Conservation (phyloP, 2,888 invertebrate species). For the Cantharis lateralis region DNA sequence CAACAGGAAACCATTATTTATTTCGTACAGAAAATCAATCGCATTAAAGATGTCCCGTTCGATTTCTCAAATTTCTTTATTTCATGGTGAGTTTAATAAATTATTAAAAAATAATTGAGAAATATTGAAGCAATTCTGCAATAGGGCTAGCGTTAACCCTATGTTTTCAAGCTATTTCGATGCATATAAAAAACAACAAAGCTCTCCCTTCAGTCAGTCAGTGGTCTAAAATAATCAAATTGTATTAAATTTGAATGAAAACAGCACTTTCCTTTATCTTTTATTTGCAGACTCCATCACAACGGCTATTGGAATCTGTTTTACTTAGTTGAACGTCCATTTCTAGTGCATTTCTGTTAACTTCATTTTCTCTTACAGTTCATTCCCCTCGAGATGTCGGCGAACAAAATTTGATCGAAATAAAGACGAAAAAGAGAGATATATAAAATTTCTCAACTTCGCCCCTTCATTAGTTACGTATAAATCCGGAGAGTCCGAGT, state of each 20-base stretch:
- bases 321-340: constrained; percentile 18
- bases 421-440: constrained; percentile 17
- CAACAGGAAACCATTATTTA: too few species aligned
- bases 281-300: constrained; percentile 18
- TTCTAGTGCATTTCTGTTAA: constrained; percentile 23
- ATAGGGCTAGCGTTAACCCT: not conserved
- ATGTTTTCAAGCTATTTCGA: not conserved
- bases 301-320: constrained; percentile 16
- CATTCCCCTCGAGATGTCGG: constrained; percentile 16
- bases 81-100: too few species aligned
- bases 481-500: constrained; percentile 28
- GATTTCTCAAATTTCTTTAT: too few species aligned
- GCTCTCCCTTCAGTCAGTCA: not conserved
- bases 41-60: too few species aligned
- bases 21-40: too few species aligned
- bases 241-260: constrained; percentile 35
- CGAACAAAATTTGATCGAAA: constrained; percentile 17
- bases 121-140: not conserved
- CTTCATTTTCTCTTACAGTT: constrained; percentile 28
- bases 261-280: constrained; percentile 29
- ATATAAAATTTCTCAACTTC: constrained; percentile 26
- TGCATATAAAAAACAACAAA: not conserved
- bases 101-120: not conserved
- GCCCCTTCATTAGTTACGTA: constrained; percentile 31
- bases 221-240: constrained; percentile 33